Conservation (phyloP, 2,797 vertebrate genomes). For the Apodemus agrarius region DNA sequence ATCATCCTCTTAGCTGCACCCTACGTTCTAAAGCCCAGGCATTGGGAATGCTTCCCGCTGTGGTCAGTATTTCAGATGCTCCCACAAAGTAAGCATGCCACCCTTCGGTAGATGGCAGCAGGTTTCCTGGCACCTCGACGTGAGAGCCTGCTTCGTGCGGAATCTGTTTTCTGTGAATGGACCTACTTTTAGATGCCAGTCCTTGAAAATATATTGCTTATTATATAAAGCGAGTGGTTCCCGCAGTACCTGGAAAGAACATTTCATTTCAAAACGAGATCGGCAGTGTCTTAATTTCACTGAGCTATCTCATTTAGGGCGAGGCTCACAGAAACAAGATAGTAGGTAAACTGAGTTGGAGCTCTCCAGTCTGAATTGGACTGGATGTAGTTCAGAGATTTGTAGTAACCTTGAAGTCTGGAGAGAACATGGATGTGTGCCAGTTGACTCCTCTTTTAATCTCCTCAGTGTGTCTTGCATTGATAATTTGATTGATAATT, state of each 20-base stretch:
- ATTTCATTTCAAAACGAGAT: constrained; percentile 61
- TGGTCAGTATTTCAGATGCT: constrained; percentile 16
- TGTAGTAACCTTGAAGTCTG: background rate
- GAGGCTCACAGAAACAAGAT: background rate
- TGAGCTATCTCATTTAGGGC: background rate
- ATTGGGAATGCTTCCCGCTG: background rate
- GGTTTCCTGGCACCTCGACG: background rate
- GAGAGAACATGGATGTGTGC: background rate
- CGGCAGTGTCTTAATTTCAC: constrained; percentile 27
- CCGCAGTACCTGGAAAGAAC: background rate
- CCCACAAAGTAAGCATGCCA: background rate
- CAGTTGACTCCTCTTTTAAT: background rate
- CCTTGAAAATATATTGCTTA: constrained; percentile 12
- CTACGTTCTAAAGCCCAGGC: background rate
- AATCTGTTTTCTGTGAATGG: background rate
- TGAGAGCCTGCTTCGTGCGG: constrained; percentile 47
- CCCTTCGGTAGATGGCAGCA: background rate
- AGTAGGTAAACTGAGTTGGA: background rate
- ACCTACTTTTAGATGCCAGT: constrained; percentile 20
- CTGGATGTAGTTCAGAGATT: background rate
- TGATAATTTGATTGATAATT: background rate
- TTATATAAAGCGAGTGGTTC: background rate
- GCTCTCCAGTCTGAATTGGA: background rate
- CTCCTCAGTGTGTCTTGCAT: constrained; percentile 33
- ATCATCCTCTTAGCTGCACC: background rate